Conservation (phyloP, 35 echinoderm and acorn worm genomes). For the Lytechinus variegatus region DNA sequence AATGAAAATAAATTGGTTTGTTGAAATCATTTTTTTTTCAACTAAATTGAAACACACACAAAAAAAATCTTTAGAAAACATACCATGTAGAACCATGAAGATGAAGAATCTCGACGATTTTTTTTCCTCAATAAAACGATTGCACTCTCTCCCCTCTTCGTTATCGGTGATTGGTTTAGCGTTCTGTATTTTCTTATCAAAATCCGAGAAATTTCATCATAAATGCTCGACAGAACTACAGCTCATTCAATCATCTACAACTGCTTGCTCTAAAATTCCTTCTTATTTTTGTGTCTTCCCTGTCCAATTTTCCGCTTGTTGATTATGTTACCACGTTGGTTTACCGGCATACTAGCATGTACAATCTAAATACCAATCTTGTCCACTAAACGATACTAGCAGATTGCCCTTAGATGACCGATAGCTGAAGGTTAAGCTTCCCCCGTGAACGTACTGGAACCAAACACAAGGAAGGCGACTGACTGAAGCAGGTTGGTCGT, state of each 20-base stretch:
- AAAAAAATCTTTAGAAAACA: not conserved
- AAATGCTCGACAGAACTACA: not conserved
- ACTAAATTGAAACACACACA: too few relatives aligned
- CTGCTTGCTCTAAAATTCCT: not conserved
- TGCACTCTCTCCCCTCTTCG: not conserved
- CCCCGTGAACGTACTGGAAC: not conserved
- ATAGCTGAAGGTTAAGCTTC: not conserved
- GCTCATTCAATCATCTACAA: not conserved
- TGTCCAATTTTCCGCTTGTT: not conserved
- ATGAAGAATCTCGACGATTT: not conserved
- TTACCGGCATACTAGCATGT: not conserved
- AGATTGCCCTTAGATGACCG: slow-evolving; percentile 16
- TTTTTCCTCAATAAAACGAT: not conserved
- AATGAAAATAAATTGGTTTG: too few relatives aligned
- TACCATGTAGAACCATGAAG: slow-evolving; percentile 37
- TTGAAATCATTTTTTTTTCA: too few relatives aligned
- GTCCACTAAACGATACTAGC: not conserved
- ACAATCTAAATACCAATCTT: not conserved
- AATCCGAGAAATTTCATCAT: not conserved
- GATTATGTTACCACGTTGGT: not conserved
- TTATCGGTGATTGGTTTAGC: not conserved
- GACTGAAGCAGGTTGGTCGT: not conserved
- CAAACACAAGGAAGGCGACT: not conserved
- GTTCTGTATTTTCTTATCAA: not conserved
- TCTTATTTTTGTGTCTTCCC: not conserved